Evolutionary conservation across 2,888 invertebrate species (phyloP), one percentile per base, ranked within the genome.

Genomic region (Cheilosia pagana): DNA sequence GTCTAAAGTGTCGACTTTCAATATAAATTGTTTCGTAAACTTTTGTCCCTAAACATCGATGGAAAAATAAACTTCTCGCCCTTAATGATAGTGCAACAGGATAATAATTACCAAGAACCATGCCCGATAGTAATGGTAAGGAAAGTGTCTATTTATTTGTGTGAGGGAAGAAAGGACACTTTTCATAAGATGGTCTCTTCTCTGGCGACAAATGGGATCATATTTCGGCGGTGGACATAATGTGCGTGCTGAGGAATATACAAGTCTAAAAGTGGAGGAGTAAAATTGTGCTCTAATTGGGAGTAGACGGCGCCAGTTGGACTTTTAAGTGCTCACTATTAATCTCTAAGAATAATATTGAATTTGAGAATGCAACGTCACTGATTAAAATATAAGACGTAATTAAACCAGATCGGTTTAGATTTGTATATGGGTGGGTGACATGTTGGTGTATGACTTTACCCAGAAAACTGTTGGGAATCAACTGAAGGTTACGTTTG

Each of bases 211-310:
- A 70, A 28, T 21, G 21, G 57, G 57, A 83, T 83, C 83, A 53
- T 52, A 83, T 83, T 83, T 83, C 83, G 83, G 83, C 83, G 83
- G 74, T 70, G 74, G 79, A 74, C 68, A 45, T 59, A 68, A 78
- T 74, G 60, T 75, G 59, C 25, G 35, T 28, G 12, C 43, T 7
- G 39, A 28, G 10, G 7, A 21, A 45, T 39, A 23, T 12, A 60
- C 57, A 39, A 39, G 50, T 43, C 25, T 28, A 53, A 70, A 53
- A 70, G 43, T 68, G 74, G 53, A 83, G 78, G 79, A 78, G 83
- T 68, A 65, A 63, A 70, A 43, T 41, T 77, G 31, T 62, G 39
- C 60, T 45, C 75, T 81, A 82, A 83, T 83, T 83, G 74, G 78
- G 39, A 67, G 55, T 43, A 23, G 77, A 63, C 67, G 62, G 77